Conservation (phyloP, 2,113 vertebrate genomes). For the Psittacara wagleri region DNA sequence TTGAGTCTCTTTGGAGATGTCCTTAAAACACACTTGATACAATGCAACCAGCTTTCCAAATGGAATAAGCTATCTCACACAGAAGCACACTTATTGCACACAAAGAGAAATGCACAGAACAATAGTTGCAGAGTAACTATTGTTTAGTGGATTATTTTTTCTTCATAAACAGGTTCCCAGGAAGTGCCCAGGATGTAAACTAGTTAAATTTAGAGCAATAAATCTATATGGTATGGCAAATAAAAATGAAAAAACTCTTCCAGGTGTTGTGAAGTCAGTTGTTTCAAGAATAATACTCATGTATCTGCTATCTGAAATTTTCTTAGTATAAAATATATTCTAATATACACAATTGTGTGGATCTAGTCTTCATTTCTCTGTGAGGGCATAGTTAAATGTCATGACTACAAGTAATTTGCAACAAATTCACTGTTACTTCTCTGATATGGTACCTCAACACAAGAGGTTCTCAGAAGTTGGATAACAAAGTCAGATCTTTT, state of each 20-base stretch:
- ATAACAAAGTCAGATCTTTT: background rate
- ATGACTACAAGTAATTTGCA: background rate
- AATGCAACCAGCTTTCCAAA: background rate
- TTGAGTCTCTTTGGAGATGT: background rate
- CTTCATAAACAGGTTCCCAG: background rate
- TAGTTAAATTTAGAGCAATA: background rate
- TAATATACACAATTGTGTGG: accelerated
- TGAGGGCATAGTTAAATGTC: background rate
- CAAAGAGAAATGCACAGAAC: accelerated
- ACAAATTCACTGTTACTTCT: background rate
- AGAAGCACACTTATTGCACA: background rate
- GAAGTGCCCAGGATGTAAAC: background rate
- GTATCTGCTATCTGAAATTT: background rate
- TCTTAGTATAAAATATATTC: background rate
- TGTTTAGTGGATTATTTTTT: background rate
- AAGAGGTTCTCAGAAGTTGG: background rate
- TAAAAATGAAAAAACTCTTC: background rate
- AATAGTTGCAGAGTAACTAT: background rate
- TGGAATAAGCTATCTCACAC: background rate
- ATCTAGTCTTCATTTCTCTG: background rate
- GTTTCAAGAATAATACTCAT: background rate
- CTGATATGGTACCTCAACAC: background rate
- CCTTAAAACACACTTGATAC: background rate
- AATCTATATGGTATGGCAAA: background rate
- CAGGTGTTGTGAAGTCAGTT: background rate